Evolutionary conservation across 2,113 vertebrate genomes (phyloP), one percentile per base, ranked within the genome.

Genomic region (Melanostigma gelatinosum): DNA sequence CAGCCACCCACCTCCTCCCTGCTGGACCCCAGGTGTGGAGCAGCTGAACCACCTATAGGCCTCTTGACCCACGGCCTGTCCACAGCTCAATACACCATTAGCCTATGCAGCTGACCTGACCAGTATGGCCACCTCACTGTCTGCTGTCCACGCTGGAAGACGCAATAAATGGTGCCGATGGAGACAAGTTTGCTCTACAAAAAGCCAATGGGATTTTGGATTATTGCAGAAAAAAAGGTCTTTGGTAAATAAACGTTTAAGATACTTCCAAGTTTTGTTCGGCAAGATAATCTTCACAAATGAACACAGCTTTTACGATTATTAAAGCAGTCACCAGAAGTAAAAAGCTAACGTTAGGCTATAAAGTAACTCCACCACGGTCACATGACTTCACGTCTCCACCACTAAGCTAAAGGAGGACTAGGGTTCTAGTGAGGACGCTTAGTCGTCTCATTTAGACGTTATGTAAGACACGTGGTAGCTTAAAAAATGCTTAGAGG

Each of bases 41-140:
- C 93, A 95, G 94, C 94, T 95, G 94, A 83, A 74, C 78, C 87
- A 68, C 60, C 76, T 1, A 15, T 12, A 75, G 85, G 77, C 82
- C 88, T 87, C 90, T 83, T 93, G 93, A 94, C 93, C 89, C 67
- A 1, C 22, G 12, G 79, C 61, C 91, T 90, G 92, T 91, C 92
- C 92, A 77, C 80, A 88, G 88, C 92, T 95, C 94, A 95, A 94
- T 95, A 94, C 83, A 44, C 70, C 91, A 94, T 96, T 94, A 94
- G 77, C 85, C 87, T 77, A 73, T 50, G 63, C 74, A 85, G 86
- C 90, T 92, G 93, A 90, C 87, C 85, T 86, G 83, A 64, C 46
- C 75, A 18, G 11, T 38, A 38, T 29, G 74, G 42, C 36, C 72
- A 8, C 7, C 10, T 66, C 15, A 18, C 71, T 70, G 34, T 72